phyloP scores from a whole-genome alignment of 2,888 invertebrate species.

The Tipula helvola region DNA sequence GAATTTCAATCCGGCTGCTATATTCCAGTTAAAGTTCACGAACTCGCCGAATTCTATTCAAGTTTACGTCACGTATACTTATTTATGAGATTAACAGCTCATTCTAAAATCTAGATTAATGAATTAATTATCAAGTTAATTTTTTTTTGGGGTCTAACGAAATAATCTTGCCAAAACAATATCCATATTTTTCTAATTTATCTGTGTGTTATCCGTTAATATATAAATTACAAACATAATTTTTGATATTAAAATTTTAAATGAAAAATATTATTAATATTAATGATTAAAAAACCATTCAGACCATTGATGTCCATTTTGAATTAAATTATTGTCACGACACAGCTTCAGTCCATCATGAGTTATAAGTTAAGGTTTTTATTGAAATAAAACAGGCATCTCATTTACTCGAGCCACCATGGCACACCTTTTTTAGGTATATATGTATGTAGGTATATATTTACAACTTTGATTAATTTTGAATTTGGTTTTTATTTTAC shows the following conservation, averaged over 20 bases:
- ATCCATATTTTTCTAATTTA: not conserved
- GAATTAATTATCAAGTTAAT: not conserved
- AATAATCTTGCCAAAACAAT: not conserved
- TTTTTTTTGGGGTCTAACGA: not conserved
- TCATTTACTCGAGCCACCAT: not conserved
- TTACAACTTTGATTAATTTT: not conserved
- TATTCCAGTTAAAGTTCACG: too few relatives aligned
- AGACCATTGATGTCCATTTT: not conserved
- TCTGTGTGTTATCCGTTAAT: not conserved
- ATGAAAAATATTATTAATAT: not conserved
- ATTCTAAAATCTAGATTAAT: not conserved
- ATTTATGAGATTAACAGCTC: too few relatives aligned
- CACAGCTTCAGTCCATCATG: not conserved
- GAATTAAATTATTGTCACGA: not conserved
- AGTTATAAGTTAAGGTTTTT: not conserved
- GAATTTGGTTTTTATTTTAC: not conserved
- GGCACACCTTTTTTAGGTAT: not conserved
- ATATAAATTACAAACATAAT: not conserved
- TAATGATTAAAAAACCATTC: not conserved
- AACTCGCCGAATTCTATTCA: too few relatives aligned
- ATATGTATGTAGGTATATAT: not conserved
- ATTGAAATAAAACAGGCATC: not conserved
- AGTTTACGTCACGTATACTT: too few relatives aligned
- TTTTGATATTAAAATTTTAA: not conserved
- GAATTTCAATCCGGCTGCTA: too few relatives aligned